These are phyloP conservation scores for Moxostoma hubbsi DNA, from an alignment of 2,797 vertebrate genomes.

Conservation along the genomic window DNA sequence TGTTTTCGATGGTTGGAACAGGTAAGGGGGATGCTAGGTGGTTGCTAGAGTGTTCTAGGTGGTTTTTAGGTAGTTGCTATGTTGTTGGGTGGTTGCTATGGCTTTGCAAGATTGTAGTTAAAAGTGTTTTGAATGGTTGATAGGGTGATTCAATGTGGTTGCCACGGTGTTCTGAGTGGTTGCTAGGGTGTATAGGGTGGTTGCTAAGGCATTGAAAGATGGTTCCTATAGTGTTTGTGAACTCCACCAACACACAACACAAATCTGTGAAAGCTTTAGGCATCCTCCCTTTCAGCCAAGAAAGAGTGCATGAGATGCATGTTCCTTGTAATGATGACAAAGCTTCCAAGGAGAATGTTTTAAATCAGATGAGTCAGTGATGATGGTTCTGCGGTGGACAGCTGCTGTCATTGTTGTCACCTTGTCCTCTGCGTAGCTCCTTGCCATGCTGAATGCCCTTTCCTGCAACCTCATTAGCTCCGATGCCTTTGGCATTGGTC, in stretches of 20 bases:
- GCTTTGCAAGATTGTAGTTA: too few species aligned
- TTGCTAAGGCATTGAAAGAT: too few species aligned
- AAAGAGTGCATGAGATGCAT: conserved; percentile 43
- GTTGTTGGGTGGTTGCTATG: neutral
- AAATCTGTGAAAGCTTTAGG: conserved; percentile 23
- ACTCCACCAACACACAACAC: conserved; percentile 34
- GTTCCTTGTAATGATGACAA: conserved; percentile 39
- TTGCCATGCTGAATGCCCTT: conserved; percentile 56
- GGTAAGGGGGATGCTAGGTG: neutral
- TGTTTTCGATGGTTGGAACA: too few species aligned
- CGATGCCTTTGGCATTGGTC: conserved; percentile 57
- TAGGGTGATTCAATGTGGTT: too few species aligned
- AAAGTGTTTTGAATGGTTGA: too few species aligned
- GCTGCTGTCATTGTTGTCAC: conserved; percentile 51
- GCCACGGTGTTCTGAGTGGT: too few species aligned
- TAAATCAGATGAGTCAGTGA: conserved; percentile 53
- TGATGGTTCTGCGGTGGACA: conserved; percentile 34
- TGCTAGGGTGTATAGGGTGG: too few species aligned
- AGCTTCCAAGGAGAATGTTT: conserved; percentile 22
- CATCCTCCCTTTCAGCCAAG: conserved; percentile 2
- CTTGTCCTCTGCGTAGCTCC: conserved; percentile 45
- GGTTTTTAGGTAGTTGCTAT: neutral
- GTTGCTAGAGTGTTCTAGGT: neutral
- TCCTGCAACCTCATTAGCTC: conserved; percentile 63
- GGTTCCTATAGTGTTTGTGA: too few species aligned